Evolutionary conservation across 2,113 vertebrate species (phyloP).

Genomic region (Phoxinus phoxinus): DNA sequence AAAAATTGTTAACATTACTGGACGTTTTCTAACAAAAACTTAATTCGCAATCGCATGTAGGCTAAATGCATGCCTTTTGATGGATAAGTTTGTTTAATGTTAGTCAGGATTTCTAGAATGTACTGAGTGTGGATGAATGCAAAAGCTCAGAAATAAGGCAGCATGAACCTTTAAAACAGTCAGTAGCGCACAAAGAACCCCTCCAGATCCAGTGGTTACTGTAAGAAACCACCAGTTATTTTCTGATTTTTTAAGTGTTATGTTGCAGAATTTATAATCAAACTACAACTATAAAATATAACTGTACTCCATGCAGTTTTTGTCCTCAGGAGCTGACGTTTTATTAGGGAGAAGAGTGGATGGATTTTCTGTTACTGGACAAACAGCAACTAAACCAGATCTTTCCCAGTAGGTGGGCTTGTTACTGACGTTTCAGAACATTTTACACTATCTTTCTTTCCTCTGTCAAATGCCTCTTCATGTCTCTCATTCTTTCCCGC

Average conservation of each 20-base stretch:
- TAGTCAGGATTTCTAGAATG: background rate
- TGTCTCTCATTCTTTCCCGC: background rate
- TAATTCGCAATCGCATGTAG: no score
- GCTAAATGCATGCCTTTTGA: no score
- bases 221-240: background rate
- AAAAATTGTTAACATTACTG: no score
- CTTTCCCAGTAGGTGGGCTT: constrained; percentile 37
- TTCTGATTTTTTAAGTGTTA: background rate
- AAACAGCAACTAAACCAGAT: constrained; percentile 27
- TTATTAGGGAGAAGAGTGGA: constrained; percentile 34
- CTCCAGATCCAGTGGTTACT: background rate
- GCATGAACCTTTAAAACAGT: background rate
- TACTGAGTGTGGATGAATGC: background rate
- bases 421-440: constrained; percentile 9
- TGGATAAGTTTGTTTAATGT: background rate
- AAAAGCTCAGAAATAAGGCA: background rate
- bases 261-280: background rate
- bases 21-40: no score
- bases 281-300: background rate
- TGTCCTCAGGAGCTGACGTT: constrained; percentile 4
- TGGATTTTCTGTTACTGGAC: constrained; percentile 45
- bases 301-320: background rate
- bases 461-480: constrained; percentile 1
- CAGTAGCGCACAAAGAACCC: background rate
- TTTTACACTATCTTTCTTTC: constrained; percentile 30